phyloP scores from a whole-genome alignment of 2,113 vertebrate species.

The Hypocryptadius cinnamomeus region DNA sequence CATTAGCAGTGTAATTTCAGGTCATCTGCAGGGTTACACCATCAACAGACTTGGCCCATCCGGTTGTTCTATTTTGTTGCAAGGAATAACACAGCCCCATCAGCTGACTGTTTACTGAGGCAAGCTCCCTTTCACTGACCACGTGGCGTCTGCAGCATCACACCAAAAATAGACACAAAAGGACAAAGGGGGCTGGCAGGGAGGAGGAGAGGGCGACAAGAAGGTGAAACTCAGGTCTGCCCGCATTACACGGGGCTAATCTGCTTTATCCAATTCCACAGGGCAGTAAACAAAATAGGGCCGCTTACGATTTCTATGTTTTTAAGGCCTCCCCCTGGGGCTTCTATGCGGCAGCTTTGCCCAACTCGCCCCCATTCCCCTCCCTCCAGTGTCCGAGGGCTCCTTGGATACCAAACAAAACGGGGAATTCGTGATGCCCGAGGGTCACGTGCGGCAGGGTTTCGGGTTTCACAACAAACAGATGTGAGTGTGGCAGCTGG shows the following conservation, averaged over 20 bases:
- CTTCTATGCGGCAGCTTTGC: background rate
- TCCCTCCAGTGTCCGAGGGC: constrained; percentile 1
- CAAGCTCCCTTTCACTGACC: constrained; percentile 60
- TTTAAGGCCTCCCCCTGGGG: background rate
- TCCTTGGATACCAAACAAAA: constrained; percentile 80
- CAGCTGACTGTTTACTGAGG: constrained; percentile 68
- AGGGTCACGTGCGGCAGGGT: constrained; percentile 73
- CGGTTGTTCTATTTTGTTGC: background rate
- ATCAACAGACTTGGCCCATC: background rate
- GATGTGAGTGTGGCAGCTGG: constrained; percentile 71
- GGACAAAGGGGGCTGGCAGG: constrained; percentile 56
- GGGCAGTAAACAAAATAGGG: constrained; percentile 17
- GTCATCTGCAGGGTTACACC: background rate
- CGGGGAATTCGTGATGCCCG: constrained; percentile 65
- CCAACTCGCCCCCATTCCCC: background rate
- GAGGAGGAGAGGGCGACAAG: background rate
- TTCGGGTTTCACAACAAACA: constrained; percentile 98
- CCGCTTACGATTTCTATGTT: background rate
- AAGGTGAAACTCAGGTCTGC: constrained; percentile 46
- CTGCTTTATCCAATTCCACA: constrained; percentile 15
- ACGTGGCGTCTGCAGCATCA: constrained; percentile 69
- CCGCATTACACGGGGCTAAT: constrained; percentile 28
- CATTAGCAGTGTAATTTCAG: background rate
- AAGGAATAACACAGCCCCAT: constrained; percentile 21
- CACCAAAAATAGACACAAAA: constrained; percentile 75